Evolutionary conservation across 2,888 invertebrate species (phyloP).

Genomic region (Drosophila mercatorum): DNA sequence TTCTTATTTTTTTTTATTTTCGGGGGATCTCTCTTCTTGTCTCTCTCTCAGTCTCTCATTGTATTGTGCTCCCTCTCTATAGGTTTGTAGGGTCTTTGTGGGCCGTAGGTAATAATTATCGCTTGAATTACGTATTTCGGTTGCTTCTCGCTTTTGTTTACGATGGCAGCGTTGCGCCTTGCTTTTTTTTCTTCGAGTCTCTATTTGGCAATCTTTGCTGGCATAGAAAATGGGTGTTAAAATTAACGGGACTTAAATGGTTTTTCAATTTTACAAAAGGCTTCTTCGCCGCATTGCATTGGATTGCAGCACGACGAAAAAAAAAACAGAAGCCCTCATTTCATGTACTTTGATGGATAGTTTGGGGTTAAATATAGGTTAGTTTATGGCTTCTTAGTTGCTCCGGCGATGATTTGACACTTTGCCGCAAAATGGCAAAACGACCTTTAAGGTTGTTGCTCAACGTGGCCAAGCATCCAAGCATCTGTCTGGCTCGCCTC

Average conservation of each 20-base stretch:
- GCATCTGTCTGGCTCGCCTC: constrained; percentile 25
- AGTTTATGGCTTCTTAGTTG: constrained; percentile 66
- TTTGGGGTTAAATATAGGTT: constrained; percentile 80
- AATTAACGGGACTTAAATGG: constrained; percentile 77
- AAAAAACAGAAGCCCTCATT: constrained; percentile 48
- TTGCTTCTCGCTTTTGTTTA: constrained; percentile 74
- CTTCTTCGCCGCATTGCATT: constrained; percentile 44
- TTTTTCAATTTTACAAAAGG: constrained; percentile 75
- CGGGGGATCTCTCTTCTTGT: constrained; percentile 19
- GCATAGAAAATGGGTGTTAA: constrained; percentile 77
- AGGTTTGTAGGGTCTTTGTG: constrained; percentile 47
- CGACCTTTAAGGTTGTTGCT: constrained; percentile 78
- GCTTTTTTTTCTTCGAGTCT: constrained; percentile 20
- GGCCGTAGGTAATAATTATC: constrained; percentile 76
- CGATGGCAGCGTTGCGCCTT: constrained; percentile 43
- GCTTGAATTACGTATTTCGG: constrained; percentile 77
- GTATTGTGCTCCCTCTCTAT: constrained; percentile 11
- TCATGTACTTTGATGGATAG: constrained; percentile 74
- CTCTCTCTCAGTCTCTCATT: constrained; percentile 11
- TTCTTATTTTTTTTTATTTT: constrained; percentile 13
- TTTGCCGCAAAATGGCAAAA: constrained; percentile 54
- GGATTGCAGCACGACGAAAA: constrained; percentile 50
- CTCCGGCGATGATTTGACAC: constrained; percentile 72
- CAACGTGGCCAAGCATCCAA: constrained; percentile 41
- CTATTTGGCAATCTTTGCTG: constrained; percentile 60